Conservation (phyloP, 2,797 vertebrate species). For the Holocentrus rufus region DNA sequence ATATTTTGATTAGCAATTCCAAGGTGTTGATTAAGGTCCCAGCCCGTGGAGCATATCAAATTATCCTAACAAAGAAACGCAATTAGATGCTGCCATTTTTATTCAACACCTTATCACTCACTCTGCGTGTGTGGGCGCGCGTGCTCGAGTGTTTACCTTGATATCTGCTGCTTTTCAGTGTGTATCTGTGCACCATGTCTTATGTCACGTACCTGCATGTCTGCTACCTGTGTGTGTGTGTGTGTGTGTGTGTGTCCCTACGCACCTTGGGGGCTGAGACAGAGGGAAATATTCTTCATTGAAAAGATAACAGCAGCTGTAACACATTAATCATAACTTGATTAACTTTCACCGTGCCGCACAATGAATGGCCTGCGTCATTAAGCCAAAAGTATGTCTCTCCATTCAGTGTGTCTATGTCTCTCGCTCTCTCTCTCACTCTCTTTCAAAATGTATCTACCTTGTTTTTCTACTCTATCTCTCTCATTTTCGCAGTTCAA, state of each 20-base stretch:
- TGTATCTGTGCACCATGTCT: slow-evolving; percentile 14
- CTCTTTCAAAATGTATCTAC: not conserved
- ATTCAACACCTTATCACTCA: slow-evolving; percentile 66
- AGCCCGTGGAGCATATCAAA: slow-evolving; percentile 67
- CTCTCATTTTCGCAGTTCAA: slow-evolving; percentile 12
- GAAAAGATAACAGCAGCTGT: slow-evolving; percentile 71
- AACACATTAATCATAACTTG: slow-evolving; percentile 78
- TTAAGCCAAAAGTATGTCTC: slow-evolving; percentile 38
- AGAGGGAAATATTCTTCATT: slow-evolving; percentile 56
- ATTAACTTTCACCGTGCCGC: slow-evolving; percentile 69
- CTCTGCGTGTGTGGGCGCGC: slow-evolving; percentile 19
- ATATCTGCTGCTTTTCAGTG: slow-evolving; percentile 1
- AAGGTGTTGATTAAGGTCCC: slow-evolving; percentile 71
- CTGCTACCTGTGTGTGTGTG: not conserved
- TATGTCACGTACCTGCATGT: not conserved
- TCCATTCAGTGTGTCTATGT: not conserved
- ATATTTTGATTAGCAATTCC: slow-evolving; percentile 69
- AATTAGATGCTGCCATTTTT: slow-evolving; percentile 75
- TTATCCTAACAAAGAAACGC: slow-evolving; percentile 75
- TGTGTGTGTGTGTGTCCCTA: not conserved
- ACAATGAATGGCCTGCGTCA: slow-evolving; percentile 63
- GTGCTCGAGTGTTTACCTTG: slow-evolving; percentile 17
- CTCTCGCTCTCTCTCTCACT: not conserved
- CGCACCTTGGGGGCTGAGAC: slow-evolving; percentile 35
- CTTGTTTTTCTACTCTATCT: not conserved